Evolutionary conservation across 2,113 vertebrate species (phyloP).

Genomic region (Bufo gargarizans): DNA sequence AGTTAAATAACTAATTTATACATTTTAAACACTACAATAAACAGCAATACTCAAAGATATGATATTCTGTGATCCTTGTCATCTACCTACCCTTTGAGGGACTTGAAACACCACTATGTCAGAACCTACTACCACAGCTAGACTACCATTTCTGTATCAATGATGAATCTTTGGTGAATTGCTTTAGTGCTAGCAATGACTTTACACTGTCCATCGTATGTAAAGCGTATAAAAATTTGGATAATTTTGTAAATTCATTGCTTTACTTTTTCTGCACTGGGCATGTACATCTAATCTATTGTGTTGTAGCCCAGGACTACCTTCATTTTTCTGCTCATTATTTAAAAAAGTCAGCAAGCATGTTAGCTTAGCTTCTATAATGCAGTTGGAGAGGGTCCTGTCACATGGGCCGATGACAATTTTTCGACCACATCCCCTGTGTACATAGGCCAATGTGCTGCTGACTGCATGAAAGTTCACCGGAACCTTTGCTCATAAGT

Average conservation of each 20-base stretch:
- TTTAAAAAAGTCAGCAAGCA: too few species aligned
- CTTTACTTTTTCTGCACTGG: neutral
- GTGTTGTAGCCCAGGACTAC: neutral
- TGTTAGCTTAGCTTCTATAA: too few species aligned
- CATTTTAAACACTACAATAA: neutral
- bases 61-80: neutral
- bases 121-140: neutral
- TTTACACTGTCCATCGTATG: neutral
- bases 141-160: neutral
- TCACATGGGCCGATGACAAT: too few species aligned
- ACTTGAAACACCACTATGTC: neutral
- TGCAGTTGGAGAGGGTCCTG: too few species aligned
- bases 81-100: too few species aligned
- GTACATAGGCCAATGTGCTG: too few species aligned
- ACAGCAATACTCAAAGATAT: neutral
- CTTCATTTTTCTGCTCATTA: neutral
- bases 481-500: too few species aligned
- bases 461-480: too few species aligned
- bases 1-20: too few species aligned
- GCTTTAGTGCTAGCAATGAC: neutral
- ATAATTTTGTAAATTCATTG: neutral
- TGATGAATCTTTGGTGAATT: constrained; percentile 27
- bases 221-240: too few species aligned
- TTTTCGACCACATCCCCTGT: too few species aligned
- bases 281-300: neutral